Conservation (phyloP, 2,888 invertebrate genomes). For the Sesia bembeciformis region DNA sequence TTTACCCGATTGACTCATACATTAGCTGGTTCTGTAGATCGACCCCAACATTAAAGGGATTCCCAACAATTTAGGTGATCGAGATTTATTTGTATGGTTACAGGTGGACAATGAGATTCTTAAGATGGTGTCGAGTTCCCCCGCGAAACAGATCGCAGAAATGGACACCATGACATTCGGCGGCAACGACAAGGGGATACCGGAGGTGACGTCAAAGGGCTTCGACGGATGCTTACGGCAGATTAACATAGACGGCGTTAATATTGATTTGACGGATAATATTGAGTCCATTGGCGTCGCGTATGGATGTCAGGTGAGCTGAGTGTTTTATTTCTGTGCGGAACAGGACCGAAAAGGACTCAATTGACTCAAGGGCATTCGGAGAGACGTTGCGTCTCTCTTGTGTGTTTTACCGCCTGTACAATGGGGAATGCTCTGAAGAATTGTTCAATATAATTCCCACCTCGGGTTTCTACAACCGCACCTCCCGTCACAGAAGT, state of each 20-base stretch:
- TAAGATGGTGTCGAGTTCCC: slow-evolving; percentile 50
- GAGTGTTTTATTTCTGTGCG: too few relatives aligned
- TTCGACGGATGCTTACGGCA: slow-evolving; percentile 96
- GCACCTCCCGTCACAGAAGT: too few relatives aligned
- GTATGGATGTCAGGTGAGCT: slow-evolving; percentile 83
- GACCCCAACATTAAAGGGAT: neutral
- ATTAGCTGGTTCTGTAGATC: neutral
- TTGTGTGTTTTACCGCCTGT: too few relatives aligned
- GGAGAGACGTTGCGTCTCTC: too few relatives aligned
- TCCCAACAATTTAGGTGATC: neutral
- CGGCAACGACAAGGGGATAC: slow-evolving; percentile 81
- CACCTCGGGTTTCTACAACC: too few relatives aligned
- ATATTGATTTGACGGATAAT: slow-evolving; percentile 86
- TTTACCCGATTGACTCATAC: too few relatives aligned
- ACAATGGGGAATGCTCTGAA: too few relatives aligned
- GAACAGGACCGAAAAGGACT: too few relatives aligned
- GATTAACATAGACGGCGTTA: slow-evolving; percentile 82
- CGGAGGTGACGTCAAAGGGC: slow-evolving; percentile 80
- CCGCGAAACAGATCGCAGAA: slow-evolving; percentile 51
- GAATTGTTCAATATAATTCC: too few relatives aligned
- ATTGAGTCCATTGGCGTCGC: slow-evolving; percentile 86
- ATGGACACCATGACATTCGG: slow-evolving; percentile 91
- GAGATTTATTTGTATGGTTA: slow-evolving; percentile 40
- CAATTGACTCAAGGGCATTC: too few relatives aligned
- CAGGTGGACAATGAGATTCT: slow-evolving; percentile 76